Base-by-base conservation (phyloP, 2,113 vertebrate species). In the Brienomyrus brachyistius region DNA sequence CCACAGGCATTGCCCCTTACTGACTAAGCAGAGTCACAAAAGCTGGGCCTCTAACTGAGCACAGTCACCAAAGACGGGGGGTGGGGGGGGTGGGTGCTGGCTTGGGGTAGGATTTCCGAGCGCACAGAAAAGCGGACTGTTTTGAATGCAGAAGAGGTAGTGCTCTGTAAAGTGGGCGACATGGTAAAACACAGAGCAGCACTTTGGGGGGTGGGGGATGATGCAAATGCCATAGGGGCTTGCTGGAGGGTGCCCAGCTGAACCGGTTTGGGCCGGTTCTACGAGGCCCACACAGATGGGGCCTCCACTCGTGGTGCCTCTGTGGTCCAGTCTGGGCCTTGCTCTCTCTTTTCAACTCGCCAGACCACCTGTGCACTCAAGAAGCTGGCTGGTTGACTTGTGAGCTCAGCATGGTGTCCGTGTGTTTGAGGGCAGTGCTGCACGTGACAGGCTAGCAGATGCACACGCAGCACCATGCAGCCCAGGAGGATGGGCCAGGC, bases 251-350 rank as follows among this genome's bases (percentile, higher is more conserved):
- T 84, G 82, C 4, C 82, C 9, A 48, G 82, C 45, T 47, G 21
- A 48, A 84, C 45, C 21, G 82, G 82, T 84, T 84, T 84, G 21
- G 82, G 31, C 74, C 35, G 15, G 74, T 80, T 80, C 15, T 43
- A 17, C 35, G 35, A 80, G 62, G 74, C 74, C 74, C 74, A 80
- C 74, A 80, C 74, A 80, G 74, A 80, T 80, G 74, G 74, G 70
- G 27, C 70, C 4, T 0, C 70, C 5, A n/a, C 35, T 77, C 13
- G 11, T 5, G 11, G 74, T 6, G 35, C 74, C 13, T 80, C 74
- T 4, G 70, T n/a, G 35, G 35, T 80, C 13, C 74, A 19, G 74
- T 19, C 11, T 40, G 13, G 1, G 35, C 74, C n/a, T 80, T 4
- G 15, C 74, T 80, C 74, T 43, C 35, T 80, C 74, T 43, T 3